Evolutionary conservation across 2,888 invertebrate species (phyloP), one percentile per base, ranked within the genome.

Genomic region (Drosophila glabriapex): DNA sequence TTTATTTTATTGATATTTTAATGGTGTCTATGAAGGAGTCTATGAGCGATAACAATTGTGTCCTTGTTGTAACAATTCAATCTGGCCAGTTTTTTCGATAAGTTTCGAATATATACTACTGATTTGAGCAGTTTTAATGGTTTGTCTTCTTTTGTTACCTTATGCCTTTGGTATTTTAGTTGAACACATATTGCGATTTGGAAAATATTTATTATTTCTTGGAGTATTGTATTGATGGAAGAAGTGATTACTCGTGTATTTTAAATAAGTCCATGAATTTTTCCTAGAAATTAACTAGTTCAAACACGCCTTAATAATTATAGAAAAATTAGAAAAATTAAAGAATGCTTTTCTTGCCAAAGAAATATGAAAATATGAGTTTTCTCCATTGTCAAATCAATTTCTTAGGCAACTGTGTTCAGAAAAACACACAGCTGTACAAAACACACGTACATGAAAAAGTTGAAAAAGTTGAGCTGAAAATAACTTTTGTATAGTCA

Each of bases 81-180:
- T 43, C 6, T 43, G 6, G 43, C 22, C 43, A 14, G 41, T n/a
- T 43, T n/a, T n/a, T 3, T 43, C 5, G 12, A n/a, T 12, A 43
- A 43, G 12, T 43, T 22, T 22, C 7, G 3, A 43, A 22, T 14
- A 22, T 14, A 22, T 7, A 43, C 1, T n/a, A 22, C 14, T 14
- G 43, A 14, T 43, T 43, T 1, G 3, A 6, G 22, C 22, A 22
- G 22, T 43, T 43, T n/a, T 6, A 3, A 16, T 14, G 35, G 35
- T 16, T 35, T 35, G 35, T 22, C 43, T 22, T 0, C 6, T 22
- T 12, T 3, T 43, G 12, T 43, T 43, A n/a, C 41, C 1, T n/a
- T n/a, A n/a, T n/a, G 0, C 12, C n/a, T 0, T n/a, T 41, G 10
- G 0, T 10, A 41, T n/a, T n/a, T 10, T 10, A 10, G 41, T 10